These are phyloP conservation scores for Trochalopteron elliotii DNA, from an alignment of 2,113 vertebrate genomes.

Conservation along the genomic window DNA sequence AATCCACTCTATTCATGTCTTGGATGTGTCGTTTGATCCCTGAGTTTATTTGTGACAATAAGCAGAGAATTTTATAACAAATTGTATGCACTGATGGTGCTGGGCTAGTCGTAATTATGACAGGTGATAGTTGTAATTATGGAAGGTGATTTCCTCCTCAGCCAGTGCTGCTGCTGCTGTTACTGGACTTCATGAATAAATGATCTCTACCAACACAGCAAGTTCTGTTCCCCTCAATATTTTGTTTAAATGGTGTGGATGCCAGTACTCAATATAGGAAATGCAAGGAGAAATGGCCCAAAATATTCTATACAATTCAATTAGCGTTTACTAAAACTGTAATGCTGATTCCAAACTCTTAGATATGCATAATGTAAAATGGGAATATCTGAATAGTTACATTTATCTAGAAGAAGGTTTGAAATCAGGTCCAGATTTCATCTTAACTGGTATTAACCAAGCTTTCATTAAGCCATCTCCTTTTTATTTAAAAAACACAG, in stretches of 20 bases:
- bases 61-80: constrained; percentile 10
- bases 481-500: not conserved
- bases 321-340: not conserved
- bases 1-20: not conserved
- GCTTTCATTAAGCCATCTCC: not conserved
- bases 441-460: not conserved
- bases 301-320: not conserved
- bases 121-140: constrained; percentile 30
- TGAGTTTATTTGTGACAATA: constrained; percentile 21
- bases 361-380: not conserved
- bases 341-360: not conserved
- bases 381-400: not conserved
- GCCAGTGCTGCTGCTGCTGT: constrained; percentile 20
- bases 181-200: constrained; percentile 38
- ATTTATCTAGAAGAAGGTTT: not conserved
- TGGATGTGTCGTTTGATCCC: not conserved
- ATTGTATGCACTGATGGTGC: not conserved
- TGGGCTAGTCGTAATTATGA: constrained; percentile 28
- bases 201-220: not conserved
- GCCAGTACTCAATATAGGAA: not conserved
- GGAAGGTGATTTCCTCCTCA: constrained; percentile 11
- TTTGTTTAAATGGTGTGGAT: not conserved
- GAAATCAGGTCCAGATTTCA: not conserved
- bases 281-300: not conserved
- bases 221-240: not conserved